Evolutionary conservation across 1,140 invertebrate species (phyloP).

Genomic region (Pseudomyrmex flavicornis): DNA sequence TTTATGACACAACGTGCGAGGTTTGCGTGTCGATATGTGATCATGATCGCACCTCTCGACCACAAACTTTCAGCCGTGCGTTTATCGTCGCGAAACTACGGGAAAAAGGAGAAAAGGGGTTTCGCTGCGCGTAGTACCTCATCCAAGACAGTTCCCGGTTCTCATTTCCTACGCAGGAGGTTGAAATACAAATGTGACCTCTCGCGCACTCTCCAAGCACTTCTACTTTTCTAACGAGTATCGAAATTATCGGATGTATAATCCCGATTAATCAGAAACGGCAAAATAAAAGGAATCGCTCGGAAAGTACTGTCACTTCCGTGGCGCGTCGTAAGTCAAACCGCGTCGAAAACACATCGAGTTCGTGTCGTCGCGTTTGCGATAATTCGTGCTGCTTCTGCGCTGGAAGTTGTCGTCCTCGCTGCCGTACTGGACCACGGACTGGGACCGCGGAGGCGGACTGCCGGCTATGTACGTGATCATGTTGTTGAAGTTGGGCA

Average conservation of each 20-base stretch:
- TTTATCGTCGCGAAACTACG: slow-evolving; percentile 3
- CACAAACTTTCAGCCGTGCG: not conserved
- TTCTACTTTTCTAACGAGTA: slow-evolving; percentile 24
- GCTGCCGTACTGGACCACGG: slow-evolving; percentile 62
- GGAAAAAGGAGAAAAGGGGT: not conserved
- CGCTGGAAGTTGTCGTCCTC: slow-evolving; percentile 51
- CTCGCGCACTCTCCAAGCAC: slow-evolving; percentile 20
- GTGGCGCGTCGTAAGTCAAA: slow-evolving; percentile 54
- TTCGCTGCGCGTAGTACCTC: slow-evolving; percentile 28
- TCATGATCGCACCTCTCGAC: not conserved
- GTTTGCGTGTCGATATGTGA: not conserved
- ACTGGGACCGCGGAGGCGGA: slow-evolving; percentile 69
- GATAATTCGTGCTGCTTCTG: slow-evolving; percentile 40
- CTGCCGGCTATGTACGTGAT: slow-evolving; percentile 77
- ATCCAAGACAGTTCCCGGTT: slow-evolving; percentile 6
- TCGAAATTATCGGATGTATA: slow-evolving; percentile 28
- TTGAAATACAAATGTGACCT: not conserved
- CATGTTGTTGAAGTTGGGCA: slow-evolving; percentile 83
- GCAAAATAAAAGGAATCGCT: not conserved
- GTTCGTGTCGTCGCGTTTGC: slow-evolving; percentile 60
- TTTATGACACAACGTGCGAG: not conserved
- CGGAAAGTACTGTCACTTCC: slow-evolving; percentile 55
- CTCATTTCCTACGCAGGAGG: not conserved
- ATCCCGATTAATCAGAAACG: slow-evolving; percentile 13
- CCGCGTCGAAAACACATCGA: slow-evolving; percentile 70